Evolutionary conservation across 2,888 invertebrate species (phyloP).

Genomic region (Atethmia centrago): DNA sequence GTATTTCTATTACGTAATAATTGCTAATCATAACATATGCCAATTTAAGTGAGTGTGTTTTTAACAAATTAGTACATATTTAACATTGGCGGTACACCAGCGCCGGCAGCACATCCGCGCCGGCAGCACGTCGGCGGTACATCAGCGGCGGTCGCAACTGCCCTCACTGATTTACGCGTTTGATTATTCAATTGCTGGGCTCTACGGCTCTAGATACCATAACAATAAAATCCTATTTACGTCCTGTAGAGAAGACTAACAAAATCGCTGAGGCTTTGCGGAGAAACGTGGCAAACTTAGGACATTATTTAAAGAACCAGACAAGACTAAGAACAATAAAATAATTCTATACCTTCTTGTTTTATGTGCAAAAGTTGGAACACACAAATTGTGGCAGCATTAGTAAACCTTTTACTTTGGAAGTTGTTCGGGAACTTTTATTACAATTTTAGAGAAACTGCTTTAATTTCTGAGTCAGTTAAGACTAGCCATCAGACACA

Average conservation of each 20-base stretch:
- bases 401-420: background rate
- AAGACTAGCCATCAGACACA: background rate
- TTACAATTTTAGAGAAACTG: constrained; percentile 2
- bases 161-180: constrained; percentile 48
- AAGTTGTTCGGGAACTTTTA: background rate
- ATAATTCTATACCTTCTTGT: constrained; percentile 35
- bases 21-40: too few relatives aligned
- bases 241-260: constrained; percentile 21
- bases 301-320: constrained; percentile 38
- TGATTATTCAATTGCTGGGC: constrained; percentile 42
- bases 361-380: constrained; percentile 29
- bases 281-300: constrained; percentile 22
- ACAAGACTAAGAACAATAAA: constrained; percentile 37
- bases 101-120: too few relatives aligned
- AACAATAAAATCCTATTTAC: constrained; percentile 42
- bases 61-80: too few relatives aligned
- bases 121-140: background rate
- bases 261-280: background rate
- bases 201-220: constrained; percentile 3
- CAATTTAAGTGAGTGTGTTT: too few relatives aligned
- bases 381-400: constrained; percentile 5
- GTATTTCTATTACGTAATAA: background rate
- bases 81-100: too few relatives aligned
- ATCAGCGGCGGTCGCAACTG: constrained; percentile 2
- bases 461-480: constrained; percentile 5